Percentiles rank a stretch among this genome's conserved stretches.
These are phyloP conservation scores for Aegotheles bennettii DNA, from an alignment of 2,113 vertebrate species.

Conservation along the genomic window DNA sequence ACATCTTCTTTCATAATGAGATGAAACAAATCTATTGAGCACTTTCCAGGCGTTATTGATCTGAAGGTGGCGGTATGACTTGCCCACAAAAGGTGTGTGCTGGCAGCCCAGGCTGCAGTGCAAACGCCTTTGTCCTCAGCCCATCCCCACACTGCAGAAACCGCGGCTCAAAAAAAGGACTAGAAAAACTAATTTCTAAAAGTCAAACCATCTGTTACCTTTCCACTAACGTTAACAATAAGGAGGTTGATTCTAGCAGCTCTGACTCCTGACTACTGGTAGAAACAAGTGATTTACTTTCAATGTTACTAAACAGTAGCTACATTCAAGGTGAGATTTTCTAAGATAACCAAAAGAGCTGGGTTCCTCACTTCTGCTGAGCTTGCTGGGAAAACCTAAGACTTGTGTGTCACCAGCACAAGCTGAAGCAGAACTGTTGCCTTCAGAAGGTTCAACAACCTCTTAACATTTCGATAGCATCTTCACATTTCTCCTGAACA, in stretches of 20 bases:
- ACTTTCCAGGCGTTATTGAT: rapidly evolving
- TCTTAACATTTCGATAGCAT: neutral
- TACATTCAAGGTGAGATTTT: neutral
- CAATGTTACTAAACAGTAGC: neutral
- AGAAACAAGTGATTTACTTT: neutral
- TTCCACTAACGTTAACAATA: rapidly evolving
- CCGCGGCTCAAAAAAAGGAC: rapidly evolving
- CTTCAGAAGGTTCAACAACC: neutral
- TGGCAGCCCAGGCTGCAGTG: neutral
- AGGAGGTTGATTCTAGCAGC: rapidly evolving
- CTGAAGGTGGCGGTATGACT: rapidly evolving
- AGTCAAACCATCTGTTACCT: neutral
- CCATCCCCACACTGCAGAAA: neutral
- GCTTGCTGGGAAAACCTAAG: neutral
- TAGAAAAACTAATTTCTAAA: neutral
- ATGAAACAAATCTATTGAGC: neutral
- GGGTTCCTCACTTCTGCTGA: neutral
- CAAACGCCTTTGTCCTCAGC: neutral
- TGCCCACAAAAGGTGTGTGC: rapidly evolving
- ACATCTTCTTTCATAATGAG: neutral
- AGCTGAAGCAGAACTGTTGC: neutral
- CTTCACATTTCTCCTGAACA: neutral
- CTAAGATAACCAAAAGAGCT: neutral
- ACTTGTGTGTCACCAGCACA: rapidly evolving
- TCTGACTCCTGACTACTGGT: neutral